These are phyloP conservation scores for Temnothorax curvispinosus DNA, from an alignment of 1,140 invertebrate genomes.

Conservation along the genomic window DNA sequence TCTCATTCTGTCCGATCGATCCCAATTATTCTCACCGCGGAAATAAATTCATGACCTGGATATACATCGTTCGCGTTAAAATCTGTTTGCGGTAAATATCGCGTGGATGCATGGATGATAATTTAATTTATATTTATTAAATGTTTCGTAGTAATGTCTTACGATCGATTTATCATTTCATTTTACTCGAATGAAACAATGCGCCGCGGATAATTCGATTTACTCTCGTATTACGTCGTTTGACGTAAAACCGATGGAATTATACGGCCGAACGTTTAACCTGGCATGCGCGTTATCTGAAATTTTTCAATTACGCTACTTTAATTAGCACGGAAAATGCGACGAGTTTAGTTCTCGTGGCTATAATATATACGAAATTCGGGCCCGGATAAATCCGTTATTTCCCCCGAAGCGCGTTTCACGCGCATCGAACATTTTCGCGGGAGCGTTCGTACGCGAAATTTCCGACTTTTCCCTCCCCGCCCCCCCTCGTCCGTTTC, in stretches of 20 bases:
- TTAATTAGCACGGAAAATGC: constrained; percentile 68
- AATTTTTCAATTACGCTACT: constrained; percentile 69
- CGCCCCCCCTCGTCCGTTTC: neutral
- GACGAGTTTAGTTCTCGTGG: constrained; percentile 35
- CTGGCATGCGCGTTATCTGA: constrained; percentile 46
- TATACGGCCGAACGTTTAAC: constrained; percentile 50
- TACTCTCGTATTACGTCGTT: constrained; percentile 42
- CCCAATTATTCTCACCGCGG: neutral
- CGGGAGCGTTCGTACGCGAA: constrained; percentile 36
- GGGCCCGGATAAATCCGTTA: constrained; percentile 33
- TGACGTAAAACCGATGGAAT: constrained; percentile 55
- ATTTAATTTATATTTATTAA: constrained; percentile 51
- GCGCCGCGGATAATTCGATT: constrained; percentile 45
- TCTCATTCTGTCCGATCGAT: constrained; percentile 22
- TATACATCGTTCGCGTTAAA: constrained; percentile 10
- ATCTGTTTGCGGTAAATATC: constrained; percentile 40
- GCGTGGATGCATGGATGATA: neutral
- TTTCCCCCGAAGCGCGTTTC: constrained; percentile 36
- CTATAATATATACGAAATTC: constrained; percentile 50
- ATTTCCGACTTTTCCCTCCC: constrained; percentile 46
- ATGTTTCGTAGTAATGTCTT: constrained; percentile 42
- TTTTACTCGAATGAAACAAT: constrained; percentile 42
- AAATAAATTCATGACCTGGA: constrained; percentile 23
- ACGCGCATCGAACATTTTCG: constrained; percentile 59
- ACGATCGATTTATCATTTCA: constrained; percentile 56